Conservation (phyloP, 1,140 invertebrate species). For the Pararge aegeria region DNA sequence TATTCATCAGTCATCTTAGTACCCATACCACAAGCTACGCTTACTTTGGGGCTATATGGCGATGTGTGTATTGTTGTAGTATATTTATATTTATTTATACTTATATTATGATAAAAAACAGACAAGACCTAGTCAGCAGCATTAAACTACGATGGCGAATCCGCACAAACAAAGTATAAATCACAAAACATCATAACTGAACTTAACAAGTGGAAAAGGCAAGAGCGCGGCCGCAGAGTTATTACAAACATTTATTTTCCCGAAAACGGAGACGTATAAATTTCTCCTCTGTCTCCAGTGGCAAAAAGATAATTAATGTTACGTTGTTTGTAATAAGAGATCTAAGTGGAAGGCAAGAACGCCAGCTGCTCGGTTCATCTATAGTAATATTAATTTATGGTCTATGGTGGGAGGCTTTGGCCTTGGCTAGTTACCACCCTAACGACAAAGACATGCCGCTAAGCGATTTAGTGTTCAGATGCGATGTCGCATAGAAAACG, state of each 20-base stretch:
- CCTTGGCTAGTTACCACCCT: too few species aligned
- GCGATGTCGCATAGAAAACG: too few species aligned
- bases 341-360: conserved; percentile 46
- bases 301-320: conserved; percentile 73
- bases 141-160: too few species aligned
- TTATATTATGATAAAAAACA: too few species aligned
- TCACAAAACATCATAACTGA: neutral
- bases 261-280: conserved; percentile 57
- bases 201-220: conserved; percentile 4
- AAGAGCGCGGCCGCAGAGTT: conserved; percentile 1
- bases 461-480: too few species aligned
- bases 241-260: conserved; percentile 59
- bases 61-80: too few species aligned
- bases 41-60: too few species aligned
- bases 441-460: too few species aligned
- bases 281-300: conserved; percentile 56
- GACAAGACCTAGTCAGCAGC: too few species aligned
- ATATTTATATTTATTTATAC: too few species aligned
- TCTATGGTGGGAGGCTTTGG: neutral
- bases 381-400: conserved; percentile 16
- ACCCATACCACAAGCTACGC: too few species aligned
- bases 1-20: too few species aligned
- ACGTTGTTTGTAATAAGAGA: conserved; percentile 63
- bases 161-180: neutral
- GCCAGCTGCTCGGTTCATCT: conserved; percentile 42